phyloP scores from a whole-genome alignment of 2,113 vertebrate genomes.

The Acanthisitta chloris region DNA sequence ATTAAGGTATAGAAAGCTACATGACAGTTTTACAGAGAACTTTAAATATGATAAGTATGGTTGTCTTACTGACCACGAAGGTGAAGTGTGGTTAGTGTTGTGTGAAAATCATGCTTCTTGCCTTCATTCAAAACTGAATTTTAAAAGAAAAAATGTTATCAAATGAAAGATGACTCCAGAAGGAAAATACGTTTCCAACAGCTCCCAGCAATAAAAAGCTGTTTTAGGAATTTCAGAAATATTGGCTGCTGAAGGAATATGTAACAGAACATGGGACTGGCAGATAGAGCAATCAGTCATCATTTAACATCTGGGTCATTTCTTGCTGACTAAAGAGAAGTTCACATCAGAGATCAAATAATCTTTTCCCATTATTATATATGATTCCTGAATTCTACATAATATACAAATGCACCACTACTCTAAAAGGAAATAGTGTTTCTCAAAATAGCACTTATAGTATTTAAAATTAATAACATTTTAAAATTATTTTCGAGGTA shows the following conservation, averaged over 20 bases:
- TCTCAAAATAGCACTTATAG: not conserved
- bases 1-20: not conserved
- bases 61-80: not conserved
- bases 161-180: not conserved
- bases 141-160: not conserved
- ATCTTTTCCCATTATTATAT: not conserved
- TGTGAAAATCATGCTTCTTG: not conserved
- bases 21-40: not conserved
- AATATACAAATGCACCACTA: not conserved
- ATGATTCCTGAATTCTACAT: not conserved
- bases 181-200: not conserved
- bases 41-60: not conserved
- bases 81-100: not conserved
- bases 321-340: conserved; percentile 18
- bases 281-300: not conserved
- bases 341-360: not conserved
- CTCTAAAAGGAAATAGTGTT: not conserved
- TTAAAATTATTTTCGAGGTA: not conserved
- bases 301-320: not conserved
- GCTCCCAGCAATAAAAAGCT: not conserved
- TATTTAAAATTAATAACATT: not conserved
- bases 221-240: not conserved
- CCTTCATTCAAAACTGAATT: not conserved
- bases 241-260: not conserved
- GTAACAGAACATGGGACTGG: not conserved